Conservation (phyloP, 2,888 invertebrate species). For the Drosophila antonietae region DNA sequence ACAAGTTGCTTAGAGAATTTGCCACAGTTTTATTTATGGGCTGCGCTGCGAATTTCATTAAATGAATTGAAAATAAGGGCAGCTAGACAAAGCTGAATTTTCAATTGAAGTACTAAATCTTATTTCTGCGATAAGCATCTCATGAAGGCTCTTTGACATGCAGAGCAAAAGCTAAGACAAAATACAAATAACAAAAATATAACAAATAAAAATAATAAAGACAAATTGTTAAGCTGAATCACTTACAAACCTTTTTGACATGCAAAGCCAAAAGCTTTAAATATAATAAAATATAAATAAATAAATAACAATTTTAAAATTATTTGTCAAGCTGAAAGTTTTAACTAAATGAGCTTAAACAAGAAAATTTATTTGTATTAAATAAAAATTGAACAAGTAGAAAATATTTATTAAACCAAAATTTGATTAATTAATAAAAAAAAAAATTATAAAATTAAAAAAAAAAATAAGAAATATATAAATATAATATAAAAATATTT, state of each 20-base stretch:
- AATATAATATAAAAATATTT: no score
- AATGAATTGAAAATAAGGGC: constrained; percentile 51
- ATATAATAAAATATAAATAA: no score
- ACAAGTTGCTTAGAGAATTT: constrained; percentile 76
- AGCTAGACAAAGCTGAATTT: constrained; percentile 27
- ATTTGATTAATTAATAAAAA: no score
- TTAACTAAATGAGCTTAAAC: not conserved
- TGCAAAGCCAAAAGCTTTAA: no score
- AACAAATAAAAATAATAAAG: not conserved
- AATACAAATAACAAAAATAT: not conserved
- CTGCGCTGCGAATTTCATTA: constrained; percentile 34
- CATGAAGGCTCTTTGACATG: not conserved
- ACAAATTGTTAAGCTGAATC: not conserved
- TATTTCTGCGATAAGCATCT: not conserved
- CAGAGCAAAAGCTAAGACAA: not conserved
- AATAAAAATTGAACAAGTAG: no score
- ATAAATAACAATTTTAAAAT: no score
- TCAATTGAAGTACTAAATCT: not conserved
- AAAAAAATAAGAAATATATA: no score
- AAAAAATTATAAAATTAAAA: no score
- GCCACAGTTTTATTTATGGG: constrained; percentile 76
- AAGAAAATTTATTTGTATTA: no score
- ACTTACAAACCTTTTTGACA: no score
- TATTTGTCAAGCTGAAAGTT: not conserved
- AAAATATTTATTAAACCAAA: no score